Base-by-base conservation (phyloP, 2,797 vertebrate genomes). In the Sebastes flavidus region DNA sequence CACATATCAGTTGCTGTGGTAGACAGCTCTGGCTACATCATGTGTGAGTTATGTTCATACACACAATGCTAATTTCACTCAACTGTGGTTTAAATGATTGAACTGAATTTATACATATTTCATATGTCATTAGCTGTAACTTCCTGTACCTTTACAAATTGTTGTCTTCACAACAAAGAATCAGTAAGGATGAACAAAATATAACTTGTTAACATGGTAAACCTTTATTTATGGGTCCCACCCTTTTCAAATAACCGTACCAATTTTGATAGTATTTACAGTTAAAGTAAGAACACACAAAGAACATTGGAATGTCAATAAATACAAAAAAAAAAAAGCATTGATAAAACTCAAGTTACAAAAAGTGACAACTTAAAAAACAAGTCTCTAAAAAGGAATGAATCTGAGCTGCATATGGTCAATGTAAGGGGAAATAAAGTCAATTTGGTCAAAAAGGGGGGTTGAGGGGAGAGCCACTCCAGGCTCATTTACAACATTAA, bases 271-370 rank as follows among this genome's bases (percentile, higher is more conserved):
- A 89, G 67, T 91, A 89, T 91, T 93, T 92, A 94, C 91, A 94
- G 63, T 84, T 69, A 65, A 77, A 83, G 60, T 83, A 70, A 84
- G 42, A 85, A 83, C 70, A 88, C 72, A 82, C 42, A 34, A 86
- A 89, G 8, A 71, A 89, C 69, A 59, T 70, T 73, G 88, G 87
- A 95, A 95, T 92, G 90, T 92, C 81, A 91, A 92, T 92, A 93
- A 94, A 95, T 93, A 93, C 46, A 94, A 93, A 91, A 91, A 82
- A 13, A 92, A 46, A 24, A 87, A 80, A 25, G 38, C 68, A 86
- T 72, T 30, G 36, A 87, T 69, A 82, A 74, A 89, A 90, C 82
- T 80, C 5, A 85, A 82, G 18, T 82, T 78, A 91, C 65, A 90
- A 92, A 91, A 90, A 85, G 61, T 62, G 42, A 84, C 55, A 68